Conservation (phyloP, 2,797 vertebrate genomes). For the Phoxinus dragarum region DNA sequence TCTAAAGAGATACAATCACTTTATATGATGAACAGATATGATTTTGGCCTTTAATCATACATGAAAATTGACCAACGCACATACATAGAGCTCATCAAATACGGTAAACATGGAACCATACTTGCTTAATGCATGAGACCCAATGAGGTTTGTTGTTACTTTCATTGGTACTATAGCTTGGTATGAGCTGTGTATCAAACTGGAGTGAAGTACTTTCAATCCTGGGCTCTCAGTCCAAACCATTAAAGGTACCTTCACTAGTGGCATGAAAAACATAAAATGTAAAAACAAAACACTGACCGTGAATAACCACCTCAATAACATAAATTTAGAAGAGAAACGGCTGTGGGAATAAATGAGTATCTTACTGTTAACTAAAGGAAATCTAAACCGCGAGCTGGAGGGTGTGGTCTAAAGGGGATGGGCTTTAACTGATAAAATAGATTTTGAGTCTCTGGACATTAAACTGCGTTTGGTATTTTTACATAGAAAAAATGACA, state of each 20-base stretch:
- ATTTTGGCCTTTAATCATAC: neutral
- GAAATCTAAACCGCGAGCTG: too few relatives aligned
- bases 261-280: neutral
- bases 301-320: too few relatives aligned
- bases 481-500: slow-evolving; percentile 21
- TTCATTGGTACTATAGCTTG: neutral
- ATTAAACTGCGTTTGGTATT: neutral
- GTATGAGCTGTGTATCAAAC: neutral
- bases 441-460: neutral
- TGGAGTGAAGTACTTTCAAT: neutral
- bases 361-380: too few relatives aligned
- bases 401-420: too few relatives aligned
- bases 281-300: too few relatives aligned
- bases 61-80: neutral
- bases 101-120: neutral
- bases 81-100: neutral
- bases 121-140: neutral
- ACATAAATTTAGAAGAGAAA: too few relatives aligned
- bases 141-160: neutral
- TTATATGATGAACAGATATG: neutral
- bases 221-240: neutral
- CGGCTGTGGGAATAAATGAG: too few relatives aligned
- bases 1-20: neutral
- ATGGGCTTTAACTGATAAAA: too few relatives aligned
- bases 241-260: neutral